Evolutionary conservation across 2,797 vertebrate genomes (phyloP).

Genomic region (Pseudocheirus occidentalis): DNA sequence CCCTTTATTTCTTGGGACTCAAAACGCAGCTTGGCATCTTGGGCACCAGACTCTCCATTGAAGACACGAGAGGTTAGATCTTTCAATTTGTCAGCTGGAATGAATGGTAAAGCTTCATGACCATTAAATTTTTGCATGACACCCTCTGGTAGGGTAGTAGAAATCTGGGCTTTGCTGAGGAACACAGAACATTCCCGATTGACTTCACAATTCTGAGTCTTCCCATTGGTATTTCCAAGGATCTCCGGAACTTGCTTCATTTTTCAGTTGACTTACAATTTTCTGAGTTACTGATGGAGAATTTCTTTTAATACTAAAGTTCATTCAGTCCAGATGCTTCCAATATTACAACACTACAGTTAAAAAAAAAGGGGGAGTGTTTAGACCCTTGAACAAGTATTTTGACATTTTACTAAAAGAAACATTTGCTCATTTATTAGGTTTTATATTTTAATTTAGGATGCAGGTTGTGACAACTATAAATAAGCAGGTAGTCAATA

Average conservation of each 20-base stretch:
- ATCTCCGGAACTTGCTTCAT: slow-evolving; percentile 96
- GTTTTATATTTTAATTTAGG: not conserved
- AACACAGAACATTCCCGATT: slow-evolving; percentile 91
- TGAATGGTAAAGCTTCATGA: slow-evolving; percentile 87
- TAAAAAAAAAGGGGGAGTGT: slow-evolving; percentile 57
- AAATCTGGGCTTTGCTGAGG: slow-evolving; percentile 93
- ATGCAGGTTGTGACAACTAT: not conserved
- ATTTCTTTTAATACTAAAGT: slow-evolving; percentile 90
- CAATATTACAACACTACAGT: slow-evolving; percentile 85
- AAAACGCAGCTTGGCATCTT: slow-evolving; percentile 88
- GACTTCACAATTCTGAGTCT: slow-evolving; percentile 87
- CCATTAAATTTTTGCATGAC: slow-evolving; percentile 93
- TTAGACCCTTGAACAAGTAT: not conserved
- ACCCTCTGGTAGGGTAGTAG: slow-evolving; percentile 91
- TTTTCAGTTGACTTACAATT: slow-evolving; percentile 88
- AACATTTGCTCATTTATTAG: not conserved
- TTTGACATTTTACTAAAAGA: not conserved
- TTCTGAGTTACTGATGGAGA: slow-evolving; percentile 91
- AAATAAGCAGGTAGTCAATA: not conserved
- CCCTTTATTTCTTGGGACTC: slow-evolving; percentile 90
- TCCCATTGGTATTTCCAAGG: slow-evolving; percentile 88
- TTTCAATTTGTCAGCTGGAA: slow-evolving; percentile 91
- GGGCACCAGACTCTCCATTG: slow-evolving; percentile 93
- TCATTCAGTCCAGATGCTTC: slow-evolving; percentile 87
- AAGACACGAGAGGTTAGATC: slow-evolving; percentile 95